A percentile compares a stretch with the other conserved stretches of the same genome.
Conservation (phyloP, 2,888 invertebrate genomes). For the Torymus tubicola region DNA sequence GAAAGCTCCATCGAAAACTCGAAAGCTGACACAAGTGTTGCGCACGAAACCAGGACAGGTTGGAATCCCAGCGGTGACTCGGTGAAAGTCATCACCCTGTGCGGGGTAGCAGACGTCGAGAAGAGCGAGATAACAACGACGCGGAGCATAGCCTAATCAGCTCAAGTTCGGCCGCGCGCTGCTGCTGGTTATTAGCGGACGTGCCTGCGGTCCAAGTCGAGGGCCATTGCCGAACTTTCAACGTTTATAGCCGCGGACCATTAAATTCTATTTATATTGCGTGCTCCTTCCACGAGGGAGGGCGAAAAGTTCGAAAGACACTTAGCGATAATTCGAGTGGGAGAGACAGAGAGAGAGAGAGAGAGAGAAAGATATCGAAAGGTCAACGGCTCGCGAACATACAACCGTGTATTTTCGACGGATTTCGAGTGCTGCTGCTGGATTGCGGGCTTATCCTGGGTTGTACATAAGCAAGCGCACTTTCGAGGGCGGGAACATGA, state of each 20-base stretch:
- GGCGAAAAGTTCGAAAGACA: constrained; percentile 2
- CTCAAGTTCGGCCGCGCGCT: neutral
- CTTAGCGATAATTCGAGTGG: neutral
- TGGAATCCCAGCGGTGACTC: too few species aligned
- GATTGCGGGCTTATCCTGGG: too few species aligned
- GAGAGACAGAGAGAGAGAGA: constrained; percentile 7
- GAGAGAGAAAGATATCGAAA: neutral
- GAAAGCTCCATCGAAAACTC: too few species aligned
- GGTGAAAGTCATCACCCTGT: too few species aligned
- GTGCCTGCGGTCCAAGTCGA: neutral
- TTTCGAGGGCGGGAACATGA: too few species aligned
- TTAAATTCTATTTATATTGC: constrained; percentile 36
- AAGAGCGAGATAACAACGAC: neutral
- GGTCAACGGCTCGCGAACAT: too few species aligned
- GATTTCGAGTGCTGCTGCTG: too few species aligned
- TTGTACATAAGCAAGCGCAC: too few species aligned
- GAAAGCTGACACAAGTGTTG: too few species aligned
- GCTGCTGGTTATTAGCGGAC: neutral
- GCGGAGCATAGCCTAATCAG: neutral
- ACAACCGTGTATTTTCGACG: too few species aligned
- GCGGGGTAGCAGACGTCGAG: too few species aligned
- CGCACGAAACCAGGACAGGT: too few species aligned
- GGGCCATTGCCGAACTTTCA: neutral
- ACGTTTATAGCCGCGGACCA: constrained; percentile 16
- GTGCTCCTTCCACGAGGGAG: neutral